phyloP scores from a whole-genome alignment of 1,140 invertebrate species.

The Thaumatotibia leucotreta region DNA sequence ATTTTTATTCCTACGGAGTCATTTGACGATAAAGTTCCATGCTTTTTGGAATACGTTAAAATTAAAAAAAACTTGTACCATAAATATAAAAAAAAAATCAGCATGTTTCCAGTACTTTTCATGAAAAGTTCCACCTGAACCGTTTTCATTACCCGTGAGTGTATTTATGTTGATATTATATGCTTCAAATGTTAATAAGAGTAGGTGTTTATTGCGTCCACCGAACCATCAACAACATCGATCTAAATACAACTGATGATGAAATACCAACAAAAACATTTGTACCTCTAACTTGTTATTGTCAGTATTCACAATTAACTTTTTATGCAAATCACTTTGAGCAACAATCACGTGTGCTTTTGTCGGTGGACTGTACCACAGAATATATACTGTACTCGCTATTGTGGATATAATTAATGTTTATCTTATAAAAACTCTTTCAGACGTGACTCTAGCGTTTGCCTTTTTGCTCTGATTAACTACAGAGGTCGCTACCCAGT shows the following conservation, averaged over 20 bases:
- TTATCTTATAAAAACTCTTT: slow-evolving; percentile 16
- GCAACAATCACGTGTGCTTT: slow-evolving; percentile 20
- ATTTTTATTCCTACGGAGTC: too few relatives aligned
- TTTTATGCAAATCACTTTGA: slow-evolving; percentile 24
- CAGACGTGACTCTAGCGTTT: neutral
- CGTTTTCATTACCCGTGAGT: too few relatives aligned
- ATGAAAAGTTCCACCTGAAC: too few relatives aligned
- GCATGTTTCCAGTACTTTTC: too few relatives aligned
- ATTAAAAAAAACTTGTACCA: too few relatives aligned
- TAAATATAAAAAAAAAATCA: too few relatives aligned
- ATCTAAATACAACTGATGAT: slow-evolving; percentile 10
- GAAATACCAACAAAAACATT: slow-evolving; percentile 2
- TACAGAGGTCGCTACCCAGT: neutral
- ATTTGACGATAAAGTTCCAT: too few relatives aligned
- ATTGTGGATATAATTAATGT: slow-evolving; percentile 18
- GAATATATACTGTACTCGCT: too few relatives aligned
- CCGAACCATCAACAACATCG: neutral
- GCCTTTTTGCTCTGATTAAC: slow-evolving; percentile 10
- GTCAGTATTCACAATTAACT: slow-evolving; percentile 19
- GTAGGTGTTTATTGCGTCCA: neutral
- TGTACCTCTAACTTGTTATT: too few relatives aligned
- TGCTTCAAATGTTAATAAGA: neutral
- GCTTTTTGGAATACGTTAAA: too few relatives aligned
- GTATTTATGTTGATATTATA: too few relatives aligned
- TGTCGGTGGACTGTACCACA: slow-evolving; percentile 17